A percentile compares a stretch with the other conserved stretches of the same genome.
Conservation (phyloP, 2,113 vertebrate species). For the Syngnathus typhle region DNA sequence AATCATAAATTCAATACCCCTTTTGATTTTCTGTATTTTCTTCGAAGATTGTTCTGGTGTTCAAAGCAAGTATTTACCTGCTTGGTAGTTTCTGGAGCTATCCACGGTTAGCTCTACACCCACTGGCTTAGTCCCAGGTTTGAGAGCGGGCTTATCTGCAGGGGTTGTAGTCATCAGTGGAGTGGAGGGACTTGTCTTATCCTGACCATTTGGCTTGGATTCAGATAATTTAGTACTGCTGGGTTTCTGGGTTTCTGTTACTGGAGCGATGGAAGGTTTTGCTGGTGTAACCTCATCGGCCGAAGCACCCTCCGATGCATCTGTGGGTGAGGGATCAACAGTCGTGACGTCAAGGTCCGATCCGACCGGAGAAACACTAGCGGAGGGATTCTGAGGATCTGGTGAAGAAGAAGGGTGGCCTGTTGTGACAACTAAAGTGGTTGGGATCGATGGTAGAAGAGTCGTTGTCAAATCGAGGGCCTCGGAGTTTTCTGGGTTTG, state of each 20-base stretch:
- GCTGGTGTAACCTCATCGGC: background rate
- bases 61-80: slow-evolving; percentile 41
- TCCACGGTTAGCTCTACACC: slow-evolving; percentile 12
- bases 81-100: slow-evolving; percentile 45
- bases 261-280: slow-evolving; percentile 3
- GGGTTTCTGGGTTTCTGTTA: background rate
- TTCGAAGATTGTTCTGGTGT: background rate
- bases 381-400: slow-evolving; percentile 11
- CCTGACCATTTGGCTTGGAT: slow-evolving; percentile 23
- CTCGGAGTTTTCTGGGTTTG: slow-evolving; percentile 9
- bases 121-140: slow-evolving; percentile 43
- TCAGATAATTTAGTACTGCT: slow-evolving; percentile 12
- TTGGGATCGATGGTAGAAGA: background rate
- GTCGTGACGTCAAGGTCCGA: background rate
- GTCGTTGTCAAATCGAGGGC: background rate
- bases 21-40: background rate
- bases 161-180: slow-evolving; percentile 7
- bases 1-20: background rate
- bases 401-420: background rate
- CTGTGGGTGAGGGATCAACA: background rate
- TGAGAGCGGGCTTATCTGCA: slow-evolving; percentile 12
- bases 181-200: background rate
- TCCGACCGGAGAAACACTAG: slow-evolving; percentile 1
- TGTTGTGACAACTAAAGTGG: background rate
- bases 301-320: background rate